Evolutionary conservation across 2,797 vertebrate genomes (phyloP), one percentile per base, ranked within the genome.

Genomic region (Enteromius treurensis): DNA sequence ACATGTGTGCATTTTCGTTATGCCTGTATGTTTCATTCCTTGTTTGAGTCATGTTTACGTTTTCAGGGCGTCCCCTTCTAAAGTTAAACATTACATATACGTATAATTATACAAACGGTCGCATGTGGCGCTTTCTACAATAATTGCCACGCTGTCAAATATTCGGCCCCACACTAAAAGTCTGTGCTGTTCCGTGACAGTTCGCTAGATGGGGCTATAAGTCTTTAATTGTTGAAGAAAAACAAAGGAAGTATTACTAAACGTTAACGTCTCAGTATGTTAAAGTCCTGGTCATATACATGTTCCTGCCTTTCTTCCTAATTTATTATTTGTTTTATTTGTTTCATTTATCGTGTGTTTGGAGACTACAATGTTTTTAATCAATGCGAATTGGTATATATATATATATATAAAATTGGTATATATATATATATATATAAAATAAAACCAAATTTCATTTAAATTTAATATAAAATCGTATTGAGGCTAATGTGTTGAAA

Each of bases 201-300:
- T 53, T 92, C 95, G 93, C 91, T 92, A 95, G 95, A 95, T 95
- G 94, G 94, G 88, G 94, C 92, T 93, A 93, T 91, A 91, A 93
- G 86, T 92, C 93, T 94, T 90, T 85, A 88, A 86, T 93, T 89
- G 79, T 77, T 79, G 23, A 37, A 5, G 13, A 40, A 58, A 64
- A 47, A 17, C 29, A 75, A 29, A 53, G 1, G 8, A 65, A 37
- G 42, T 10, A 14, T 4, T 4, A 9, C 62, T 65, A 65, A 65
- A 65, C 62, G 14, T 64, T 17, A 47, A 71, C n/a, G 34, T 60
- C 37, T 60, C 37, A 42, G 26, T 60, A 55, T 55, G 4, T 45
- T 15, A 47, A 42, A 40, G 9, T 69, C 8, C 3, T 62, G n/a
- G 8, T 26, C 51, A 80, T 55, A 45, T 58, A 29, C 0, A 69